Base-by-base conservation (phyloP, 2,888 invertebrate genomes). In the Tachina fera region DNA sequence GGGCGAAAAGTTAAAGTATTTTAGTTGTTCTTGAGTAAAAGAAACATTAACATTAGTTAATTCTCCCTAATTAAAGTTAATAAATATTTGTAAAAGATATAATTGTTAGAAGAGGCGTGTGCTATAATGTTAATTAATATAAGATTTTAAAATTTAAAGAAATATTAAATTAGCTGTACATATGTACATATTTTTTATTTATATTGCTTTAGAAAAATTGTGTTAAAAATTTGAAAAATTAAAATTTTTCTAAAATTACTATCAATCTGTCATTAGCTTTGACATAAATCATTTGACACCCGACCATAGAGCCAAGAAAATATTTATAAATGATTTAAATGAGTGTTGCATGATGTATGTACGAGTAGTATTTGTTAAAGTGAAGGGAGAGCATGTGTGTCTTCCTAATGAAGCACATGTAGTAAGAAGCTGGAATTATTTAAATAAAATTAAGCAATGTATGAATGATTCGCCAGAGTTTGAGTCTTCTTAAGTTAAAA, bases 251-350 rank as follows among this genome's bases (percentile, higher is more conserved):
- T 16, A 78, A 74, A 80, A 67, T 84, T 70, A 77, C 71, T 41
- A 83, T 81, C 84, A 84, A 88, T 86, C 86, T 88, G 87, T 86
- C 87, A 84, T 83, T 88, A 72, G 49, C 56, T 39, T 16, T 63
- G 68, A 79, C 87, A 88, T 88, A 88, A 87, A 88, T 88, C 87
- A 88, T 72, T 85, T 85, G 76, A 87, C 86, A 87, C 75, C 76
- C 63, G 13, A 14, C 31, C 68, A 49, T 60, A 22, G 14, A 72
- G 31, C 49, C 41, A 60, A 13, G 19, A 51, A 47, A 58, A 39
- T 43, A 41, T 41, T 49, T 49, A 60, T 65, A 63, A 60, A 76
- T n/a, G 58, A 67, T 11, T 13, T 19, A 43, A 63, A 74, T 75
- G 22, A 56, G 4, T 53, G 19, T 10, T 8, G 53, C 31, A 19